phyloP scores from a whole-genome alignment of 2,888 invertebrate species.

The Idaea straminata region DNA sequence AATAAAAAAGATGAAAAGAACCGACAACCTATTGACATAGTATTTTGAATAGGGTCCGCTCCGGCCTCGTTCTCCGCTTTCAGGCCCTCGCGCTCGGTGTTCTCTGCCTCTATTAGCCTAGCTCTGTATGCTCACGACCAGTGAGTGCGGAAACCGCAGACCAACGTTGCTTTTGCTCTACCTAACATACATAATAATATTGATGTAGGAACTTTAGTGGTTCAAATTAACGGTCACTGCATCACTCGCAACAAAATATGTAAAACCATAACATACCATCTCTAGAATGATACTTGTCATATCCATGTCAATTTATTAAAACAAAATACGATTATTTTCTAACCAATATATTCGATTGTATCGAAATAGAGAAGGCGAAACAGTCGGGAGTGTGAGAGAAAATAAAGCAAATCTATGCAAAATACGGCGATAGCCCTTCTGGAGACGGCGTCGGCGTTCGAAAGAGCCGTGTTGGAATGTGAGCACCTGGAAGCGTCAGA shows the following conservation, averaged over 20 bases:
- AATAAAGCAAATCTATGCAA: constrained; percentile 71
- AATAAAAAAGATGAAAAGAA: constrained; percentile 55
- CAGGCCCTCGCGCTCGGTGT: constrained; percentile 50
- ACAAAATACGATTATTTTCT: constrained; percentile 19
- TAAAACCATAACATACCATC: constrained; percentile 63
- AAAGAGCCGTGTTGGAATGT: constrained; percentile 74
- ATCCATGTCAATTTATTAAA: constrained; percentile 34
- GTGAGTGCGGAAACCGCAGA: constrained; percentile 29
- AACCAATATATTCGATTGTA: constrained; percentile 44
- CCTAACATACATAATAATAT: constrained; percentile 6
- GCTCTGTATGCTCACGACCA: constrained; percentile 38
- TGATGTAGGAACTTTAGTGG: constrained; percentile 5
- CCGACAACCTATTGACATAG: constrained; percentile 61
- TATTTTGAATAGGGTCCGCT: constrained; percentile 59
- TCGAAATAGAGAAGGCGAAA: constrained; percentile 47
- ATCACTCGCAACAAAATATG: constrained; percentile 31
- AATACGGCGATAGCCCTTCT: constrained; percentile 73
- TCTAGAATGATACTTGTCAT: not conserved
- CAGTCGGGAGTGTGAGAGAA: constrained; percentile 39
- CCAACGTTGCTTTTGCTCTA: constrained; percentile 20
- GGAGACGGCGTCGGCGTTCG: constrained; percentile 72
- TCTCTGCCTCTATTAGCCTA: constrained; percentile 45
- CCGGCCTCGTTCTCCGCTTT: constrained; percentile 65
- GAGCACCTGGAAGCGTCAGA: constrained; percentile 69
- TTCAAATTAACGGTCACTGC: constrained; percentile 14